These are phyloP conservation scores for Brachymystax lenok DNA, from an alignment of 2,797 vertebrate genomes.

Conservation along the genomic window DNA sequence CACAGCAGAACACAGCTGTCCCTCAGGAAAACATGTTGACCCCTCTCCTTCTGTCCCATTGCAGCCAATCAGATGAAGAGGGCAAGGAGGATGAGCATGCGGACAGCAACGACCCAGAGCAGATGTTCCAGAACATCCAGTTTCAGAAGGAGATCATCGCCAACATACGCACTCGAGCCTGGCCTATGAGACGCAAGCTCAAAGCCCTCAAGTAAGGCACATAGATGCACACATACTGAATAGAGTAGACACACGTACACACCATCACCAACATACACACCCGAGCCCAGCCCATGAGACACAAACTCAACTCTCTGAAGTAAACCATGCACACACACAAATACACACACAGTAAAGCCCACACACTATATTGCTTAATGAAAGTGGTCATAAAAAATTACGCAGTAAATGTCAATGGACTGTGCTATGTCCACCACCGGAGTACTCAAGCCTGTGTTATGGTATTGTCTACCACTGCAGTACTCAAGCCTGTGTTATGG, in stretches of 20 bases:
- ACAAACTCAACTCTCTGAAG: not conserved
- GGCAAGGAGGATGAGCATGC: slow-evolving; percentile 79
- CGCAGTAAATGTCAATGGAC: not conserved
- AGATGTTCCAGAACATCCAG: slow-evolving; percentile 97
- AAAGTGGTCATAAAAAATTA: slow-evolving; percentile 6
- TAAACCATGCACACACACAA: not conserved
- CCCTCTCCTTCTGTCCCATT: not conserved
- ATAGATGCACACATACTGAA: not conserved
- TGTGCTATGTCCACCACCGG: not conserved
- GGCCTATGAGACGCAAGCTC: slow-evolving; percentile 96
- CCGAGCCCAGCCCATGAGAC: not conserved
- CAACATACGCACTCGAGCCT: slow-evolving; percentile 89
- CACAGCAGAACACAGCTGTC: not conserved
- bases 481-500: not conserved
- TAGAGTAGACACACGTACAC: not conserved
- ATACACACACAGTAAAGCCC: not conserved
- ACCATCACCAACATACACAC: slow-evolving; percentile 1
- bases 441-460: not conserved
- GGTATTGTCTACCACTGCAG: not conserved
- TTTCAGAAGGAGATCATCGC: slow-evolving; percentile 95
- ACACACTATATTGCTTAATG: slow-evolving; percentile 1
- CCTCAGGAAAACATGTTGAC: not conserved
- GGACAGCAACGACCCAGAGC: slow-evolving; percentile 90
- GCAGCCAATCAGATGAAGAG: slow-evolving; percentile 84
- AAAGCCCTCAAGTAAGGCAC: slow-evolving; percentile 83